Conservation (phyloP, 2,888 invertebrate genomes). For the Diplolepis rosae region DNA sequence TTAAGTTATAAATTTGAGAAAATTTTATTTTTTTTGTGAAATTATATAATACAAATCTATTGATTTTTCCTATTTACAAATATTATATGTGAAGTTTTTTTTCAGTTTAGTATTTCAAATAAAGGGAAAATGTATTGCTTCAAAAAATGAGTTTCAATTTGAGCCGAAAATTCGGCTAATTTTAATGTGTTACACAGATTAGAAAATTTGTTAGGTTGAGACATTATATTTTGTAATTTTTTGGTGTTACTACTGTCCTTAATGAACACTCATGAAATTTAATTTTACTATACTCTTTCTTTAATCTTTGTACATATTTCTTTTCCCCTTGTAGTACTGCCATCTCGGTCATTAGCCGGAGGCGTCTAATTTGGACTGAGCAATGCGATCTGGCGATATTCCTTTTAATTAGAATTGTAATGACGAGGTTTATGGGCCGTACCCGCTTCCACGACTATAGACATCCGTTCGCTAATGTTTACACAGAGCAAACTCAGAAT, state of each 20-base stretch:
- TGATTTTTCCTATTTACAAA: too few relatives aligned
- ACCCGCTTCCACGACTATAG: conserved; percentile 27
- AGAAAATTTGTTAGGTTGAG: background rate
- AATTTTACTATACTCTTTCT: conserved; percentile 22
- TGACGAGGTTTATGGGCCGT: conserved; percentile 60
- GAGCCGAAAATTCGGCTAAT: too few relatives aligned
- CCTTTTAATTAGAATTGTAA: conserved; percentile 67
- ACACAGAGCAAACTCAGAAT: too few relatives aligned
- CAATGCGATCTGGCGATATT: conserved; percentile 50
- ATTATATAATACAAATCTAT: too few relatives aligned
- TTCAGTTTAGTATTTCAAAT: too few relatives aligned
- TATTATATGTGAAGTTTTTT: too few relatives aligned
- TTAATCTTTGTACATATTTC: conserved; percentile 34
- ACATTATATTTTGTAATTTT: background rate
- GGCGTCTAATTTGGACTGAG: conserved; percentile 53
- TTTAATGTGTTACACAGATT: too few relatives aligned
- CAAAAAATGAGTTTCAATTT: too few relatives aligned
- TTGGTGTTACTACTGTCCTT: background rate
- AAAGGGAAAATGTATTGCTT: too few relatives aligned
- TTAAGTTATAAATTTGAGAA: too few relatives aligned
- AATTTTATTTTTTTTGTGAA: too few relatives aligned
- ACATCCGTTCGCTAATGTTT: conserved; percentile 7
- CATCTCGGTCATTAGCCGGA: conserved; percentile 45
- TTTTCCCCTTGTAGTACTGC: conserved; percentile 32
- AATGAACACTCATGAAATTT: conserved; percentile 9